Base-by-base conservation (phyloP, 2,797 vertebrate genomes). In the Distichodus sexfasciatus region DNA sequence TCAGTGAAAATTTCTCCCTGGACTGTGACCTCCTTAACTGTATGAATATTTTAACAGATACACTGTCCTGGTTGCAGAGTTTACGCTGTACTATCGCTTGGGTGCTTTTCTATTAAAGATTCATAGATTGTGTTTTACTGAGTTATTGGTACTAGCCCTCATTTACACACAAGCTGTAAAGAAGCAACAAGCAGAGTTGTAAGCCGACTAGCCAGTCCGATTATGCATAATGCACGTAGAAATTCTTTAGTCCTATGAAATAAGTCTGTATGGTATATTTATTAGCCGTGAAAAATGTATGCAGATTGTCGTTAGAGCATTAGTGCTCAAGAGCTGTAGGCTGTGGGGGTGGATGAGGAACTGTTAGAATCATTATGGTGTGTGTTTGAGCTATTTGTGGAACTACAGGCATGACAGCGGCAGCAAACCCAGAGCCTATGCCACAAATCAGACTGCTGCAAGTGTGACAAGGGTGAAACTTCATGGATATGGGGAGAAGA, bases 281-380 rank as follows among this genome's bases (percentile, higher is more conserved):
- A 43, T 28, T 1, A 43, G 15, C 14, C 7, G 63, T 70, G 47
- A 75, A 61, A 60, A 70, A 66, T 41, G 15, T 3, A 66, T 55
- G 6, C 12, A n/a, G 19, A 21, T 40, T 36, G 10, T 21, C 51
- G 50, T 23, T 48, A 24, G 6, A 1, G 28, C 21, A 48, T 26
- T 57, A 5, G 33, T 6, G 48, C 67, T 66, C 57, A 44, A 59
- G 60, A 40, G 55, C 29, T 17, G 40, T 31, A 76, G 54, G 24
- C 15, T 10, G 55, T 8, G 47, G 21, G 21, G 51, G n/a, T 9
- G 33, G 4, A 1, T 28, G 57, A 47, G 65, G 29, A 4, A 19
- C 48, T 43, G 43, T 35, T 40, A 41, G 55, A 61, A 66, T 75
- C 1, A 33, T 71, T 43, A 71, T 33, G n/a, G 55, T n/a, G 1